Evolutionary conservation across 2,113 vertebrate genomes (phyloP), one percentile per base, ranked within the genome.

Genomic region (Syngnathus scovelli): DNA sequence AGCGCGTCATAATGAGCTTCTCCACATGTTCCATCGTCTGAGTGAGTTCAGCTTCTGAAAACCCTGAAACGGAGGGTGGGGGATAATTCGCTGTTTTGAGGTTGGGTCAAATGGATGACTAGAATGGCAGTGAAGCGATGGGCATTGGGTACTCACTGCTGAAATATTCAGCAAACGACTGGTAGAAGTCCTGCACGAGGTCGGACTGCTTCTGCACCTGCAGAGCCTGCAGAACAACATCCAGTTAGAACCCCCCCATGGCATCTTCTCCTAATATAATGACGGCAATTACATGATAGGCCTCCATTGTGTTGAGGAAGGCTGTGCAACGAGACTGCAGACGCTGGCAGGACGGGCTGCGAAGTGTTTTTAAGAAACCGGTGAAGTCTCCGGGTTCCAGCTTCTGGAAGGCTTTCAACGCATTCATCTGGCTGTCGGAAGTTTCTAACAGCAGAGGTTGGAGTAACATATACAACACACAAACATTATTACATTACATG

Each of bases 1-100:
- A 76, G 11, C 89, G 86, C 0, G 92, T 93, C 92, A 93, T 93
- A 60, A 92, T 85, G 9, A 93, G 77, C 79, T 93, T 93, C 83
- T 93, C 92, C 13, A 92, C 80, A 18, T 93, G 91, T 76, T 90
- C 90, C 90, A 93, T 90, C 79, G 91, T 85, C 60, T 83, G 86
- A 60, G 84, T 83, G 39, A 85, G 83, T 73, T 92, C 89, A 33
- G 77, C 74, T 43, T 92, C 89, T 1, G 89, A 67, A 44, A 91
- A 79, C 79, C 87, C 92, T 93, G 69, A 44, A 70, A 74, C 51
- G 9, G 49, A 68, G 6, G 6, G 16, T 15, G 5, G 13, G 49
- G 1, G 5, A 15, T 7, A 63, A 44, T 10, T 7, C 43, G 44
- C 41, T 3, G 19, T 19, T 21, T 11, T 0, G 11, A 61, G 37